Percentiles rank a stretch among this genome's conserved stretches.
Evolutionary conservation across 1,140 invertebrate genomes (phyloP).

Genomic region (Caenorhabditis remanei): DNA sequence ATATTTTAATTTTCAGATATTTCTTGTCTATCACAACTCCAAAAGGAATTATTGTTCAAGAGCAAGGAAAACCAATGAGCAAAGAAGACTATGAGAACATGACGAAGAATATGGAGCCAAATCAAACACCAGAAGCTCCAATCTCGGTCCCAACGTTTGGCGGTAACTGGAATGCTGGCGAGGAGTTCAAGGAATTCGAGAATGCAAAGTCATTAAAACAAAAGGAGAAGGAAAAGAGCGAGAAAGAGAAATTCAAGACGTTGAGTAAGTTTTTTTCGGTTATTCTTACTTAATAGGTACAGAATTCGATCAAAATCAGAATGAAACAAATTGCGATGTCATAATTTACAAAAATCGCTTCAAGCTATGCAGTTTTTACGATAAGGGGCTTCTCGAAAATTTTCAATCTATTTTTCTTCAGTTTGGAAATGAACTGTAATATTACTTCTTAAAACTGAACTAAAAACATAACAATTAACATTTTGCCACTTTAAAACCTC

Average conservation of each 20-base stretch:
- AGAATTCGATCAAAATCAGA: too few species aligned
- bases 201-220: neutral
- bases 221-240: conserved; percentile 13
- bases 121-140: neutral
- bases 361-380: too few species aligned
- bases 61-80: conserved; percentile 41
- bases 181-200: conserved; percentile 14
- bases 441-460: too few species aligned
- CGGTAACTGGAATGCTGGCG: conserved; percentile 22
- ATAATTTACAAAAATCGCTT: too few species aligned
- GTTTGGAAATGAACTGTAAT: too few species aligned
- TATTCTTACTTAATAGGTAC: neutral
- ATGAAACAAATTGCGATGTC: too few species aligned
- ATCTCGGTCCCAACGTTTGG: neutral
- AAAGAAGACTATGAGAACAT: conserved; percentile 47
- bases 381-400: too few species aligned
- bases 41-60: conserved; percentile 8
- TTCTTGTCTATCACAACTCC: conserved; percentile 3
- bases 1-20: neutral
- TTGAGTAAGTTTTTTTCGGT: neutral
- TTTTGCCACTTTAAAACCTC: too few species aligned
- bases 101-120: conserved; percentile 44
- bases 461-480: too few species aligned
- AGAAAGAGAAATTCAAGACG: conserved; percentile 34
- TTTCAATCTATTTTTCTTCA: too few species aligned